Percentiles rank a stretch among this genome's conserved stretches.
phyloP scores from a whole-genome alignment of 2,797 vertebrate species.

The Orientallactaga sibirica region DNA sequence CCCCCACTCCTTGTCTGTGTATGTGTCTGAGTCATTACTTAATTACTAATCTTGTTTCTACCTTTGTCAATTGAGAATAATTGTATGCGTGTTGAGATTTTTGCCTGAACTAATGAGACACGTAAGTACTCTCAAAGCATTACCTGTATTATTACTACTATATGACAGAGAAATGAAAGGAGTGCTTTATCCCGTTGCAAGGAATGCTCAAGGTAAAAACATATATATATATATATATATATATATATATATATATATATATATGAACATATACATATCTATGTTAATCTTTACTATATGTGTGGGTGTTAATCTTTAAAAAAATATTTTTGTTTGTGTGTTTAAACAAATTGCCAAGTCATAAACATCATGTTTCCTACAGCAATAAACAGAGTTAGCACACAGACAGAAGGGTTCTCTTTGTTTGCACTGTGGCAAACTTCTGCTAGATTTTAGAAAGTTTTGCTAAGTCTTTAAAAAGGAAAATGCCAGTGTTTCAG shows the following conservation, averaged over 20 bases:
- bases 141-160: constrained; percentile 7
- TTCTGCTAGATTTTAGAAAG: constrained; percentile 56
- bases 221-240: too few relatives aligned
- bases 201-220: neutral
- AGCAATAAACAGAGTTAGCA: neutral
- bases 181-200: neutral
- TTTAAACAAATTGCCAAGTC: neutral
- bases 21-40: neutral
- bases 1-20: neutral
- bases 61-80: constrained; percentile 5
- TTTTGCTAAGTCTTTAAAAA: constrained; percentile 35
- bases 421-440: constrained; percentile 53
- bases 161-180: neutral
- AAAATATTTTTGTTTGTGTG: neutral
- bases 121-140: neutral
- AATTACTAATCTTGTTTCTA: neutral
- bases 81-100: neutral
- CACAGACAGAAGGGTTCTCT: neutral
- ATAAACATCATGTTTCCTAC: too few relatives aligned
- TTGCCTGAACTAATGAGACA: neutral
- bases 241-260: too few relatives aligned
- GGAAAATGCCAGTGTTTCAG: constrained; percentile 7
- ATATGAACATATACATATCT: too few relatives aligned
- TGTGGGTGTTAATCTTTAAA: neutral
- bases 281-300: constrained; percentile 4